These are phyloP conservation scores for Tinea semifulvella DNA, from an alignment of 2,888 invertebrate species.

Conservation along the genomic window DNA sequence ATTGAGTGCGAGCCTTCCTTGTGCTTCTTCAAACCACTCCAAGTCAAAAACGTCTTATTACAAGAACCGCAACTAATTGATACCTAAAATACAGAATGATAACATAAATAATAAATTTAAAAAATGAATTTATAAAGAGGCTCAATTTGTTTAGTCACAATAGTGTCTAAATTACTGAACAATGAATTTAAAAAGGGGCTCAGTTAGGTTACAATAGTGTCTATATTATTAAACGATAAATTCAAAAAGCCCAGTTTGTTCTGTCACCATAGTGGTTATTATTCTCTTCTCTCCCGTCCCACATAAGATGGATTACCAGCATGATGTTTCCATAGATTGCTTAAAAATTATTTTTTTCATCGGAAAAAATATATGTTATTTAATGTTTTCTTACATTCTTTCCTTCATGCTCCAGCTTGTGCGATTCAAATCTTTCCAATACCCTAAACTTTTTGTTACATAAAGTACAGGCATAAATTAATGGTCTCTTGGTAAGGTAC, in stretches of 20 bases:
- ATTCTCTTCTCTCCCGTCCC: no score
- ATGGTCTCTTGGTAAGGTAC: slow-evolving; percentile 24
- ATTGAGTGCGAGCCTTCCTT: slow-evolving; percentile 38
- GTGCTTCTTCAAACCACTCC: slow-evolving; percentile 45
- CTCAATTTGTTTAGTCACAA: no score
- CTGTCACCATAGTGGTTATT: no score
- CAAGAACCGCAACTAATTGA: slow-evolving; percentile 39
- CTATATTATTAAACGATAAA: no score
- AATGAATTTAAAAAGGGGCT: neutral
- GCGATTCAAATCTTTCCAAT: slow-evolving; percentile 41
- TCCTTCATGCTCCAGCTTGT: slow-evolving; percentile 44
- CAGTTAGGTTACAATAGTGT: neutral
- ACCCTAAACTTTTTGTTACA: slow-evolving; percentile 44
- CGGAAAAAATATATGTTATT: slow-evolving; percentile 2
- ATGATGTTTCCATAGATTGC: no score
- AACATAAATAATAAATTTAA: no score
- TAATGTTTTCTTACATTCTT: slow-evolving; percentile 35
- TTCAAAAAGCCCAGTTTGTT: no score
- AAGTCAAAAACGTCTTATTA: slow-evolving; percentile 44
- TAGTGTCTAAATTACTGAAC: no score
- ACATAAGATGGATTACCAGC: neutral
- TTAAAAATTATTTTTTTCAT: no score
- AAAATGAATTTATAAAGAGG: no score
- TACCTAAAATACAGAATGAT: slow-evolving; percentile 4
- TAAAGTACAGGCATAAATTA: slow-evolving; percentile 36